Conservation (phyloP, 2,113 vertebrate genomes). For the Embiotoca jacksoni region DNA sequence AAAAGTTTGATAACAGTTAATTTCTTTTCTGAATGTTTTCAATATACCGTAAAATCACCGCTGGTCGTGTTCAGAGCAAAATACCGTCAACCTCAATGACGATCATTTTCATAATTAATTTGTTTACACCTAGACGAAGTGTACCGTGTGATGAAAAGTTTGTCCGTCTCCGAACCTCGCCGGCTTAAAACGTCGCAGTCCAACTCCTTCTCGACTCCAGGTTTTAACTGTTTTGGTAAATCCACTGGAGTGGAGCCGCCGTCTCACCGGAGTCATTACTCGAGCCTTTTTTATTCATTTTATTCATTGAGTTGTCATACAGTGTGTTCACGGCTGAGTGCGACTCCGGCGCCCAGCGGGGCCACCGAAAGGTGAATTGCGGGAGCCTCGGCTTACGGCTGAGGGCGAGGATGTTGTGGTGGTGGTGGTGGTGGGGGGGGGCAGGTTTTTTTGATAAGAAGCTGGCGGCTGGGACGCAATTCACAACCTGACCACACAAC, state of each 20-base stretch:
- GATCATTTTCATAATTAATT: neutral
- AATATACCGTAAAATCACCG: no score
- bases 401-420: no score
- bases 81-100: no score
- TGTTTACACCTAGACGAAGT: neutral
- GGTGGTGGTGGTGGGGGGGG: no score
- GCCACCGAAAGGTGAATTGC: conserved; percentile 24
- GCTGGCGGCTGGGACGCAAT: no score
- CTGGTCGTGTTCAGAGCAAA: no score
- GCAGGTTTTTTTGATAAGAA: no score
- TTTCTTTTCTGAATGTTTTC: no score
- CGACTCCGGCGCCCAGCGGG: conserved; percentile 16
- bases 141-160: neutral
- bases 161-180: neutral
- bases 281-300: conserved; percentile 59
- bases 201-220: conserved; percentile 6
- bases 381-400: conserved; percentile 17
- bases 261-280: conserved; percentile 62
- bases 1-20: no score
- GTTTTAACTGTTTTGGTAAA: conserved; percentile 42
- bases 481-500: no score
- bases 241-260: conserved; percentile 49
- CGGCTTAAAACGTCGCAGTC: neutral
- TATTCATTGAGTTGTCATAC: conserved; percentile 71
- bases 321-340: conserved; percentile 65